Percentiles rank a stretch among this genome's conserved stretches.
Evolutionary conservation across 2,888 invertebrate genomes (phyloP).

Genomic region (Tinea trinotella): DNA sequence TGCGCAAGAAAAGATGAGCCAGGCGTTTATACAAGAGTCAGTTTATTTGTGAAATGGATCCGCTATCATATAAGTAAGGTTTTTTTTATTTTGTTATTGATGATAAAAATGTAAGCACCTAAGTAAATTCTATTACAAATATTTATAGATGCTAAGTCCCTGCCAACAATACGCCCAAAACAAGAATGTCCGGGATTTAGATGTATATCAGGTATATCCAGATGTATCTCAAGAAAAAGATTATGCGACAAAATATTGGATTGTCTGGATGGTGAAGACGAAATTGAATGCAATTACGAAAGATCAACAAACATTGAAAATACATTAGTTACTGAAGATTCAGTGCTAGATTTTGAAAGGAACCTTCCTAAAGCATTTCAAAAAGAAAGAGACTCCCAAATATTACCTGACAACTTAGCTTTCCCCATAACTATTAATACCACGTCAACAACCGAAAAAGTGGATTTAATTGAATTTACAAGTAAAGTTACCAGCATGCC

Average conservation of each 20-base stretch:
- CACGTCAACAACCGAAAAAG: not conserved
- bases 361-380: not conserved
- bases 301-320: conserved; percentile 24
- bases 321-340: conserved; percentile 10
- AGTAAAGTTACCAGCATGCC: not conserved
- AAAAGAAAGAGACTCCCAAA: not conserved
- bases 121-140: not conserved
- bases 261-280: conserved; percentile 87
- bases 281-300: conserved; percentile 73
- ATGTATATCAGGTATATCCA: conserved; percentile 76
- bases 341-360: not conserved
- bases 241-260: conserved; percentile 82
- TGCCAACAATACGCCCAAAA: conserved; percentile 66
- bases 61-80: conserved; percentile 27
- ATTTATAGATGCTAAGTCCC: conserved; percentile 50
- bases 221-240: conserved; percentile 76
- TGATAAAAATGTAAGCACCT: no score
- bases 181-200: conserved; percentile 80
- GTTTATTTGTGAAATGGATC: conserved; percentile 83
- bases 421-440: not conserved
- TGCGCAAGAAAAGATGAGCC: conserved; percentile 85
- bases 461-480: not conserved
- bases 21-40: conserved; percentile 86
- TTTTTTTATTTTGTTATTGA: not conserved
- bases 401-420: not conserved